phyloP scores from a whole-genome alignment of 2,888 invertebrate genomes.

The Drosophila meridionalis region DNA sequence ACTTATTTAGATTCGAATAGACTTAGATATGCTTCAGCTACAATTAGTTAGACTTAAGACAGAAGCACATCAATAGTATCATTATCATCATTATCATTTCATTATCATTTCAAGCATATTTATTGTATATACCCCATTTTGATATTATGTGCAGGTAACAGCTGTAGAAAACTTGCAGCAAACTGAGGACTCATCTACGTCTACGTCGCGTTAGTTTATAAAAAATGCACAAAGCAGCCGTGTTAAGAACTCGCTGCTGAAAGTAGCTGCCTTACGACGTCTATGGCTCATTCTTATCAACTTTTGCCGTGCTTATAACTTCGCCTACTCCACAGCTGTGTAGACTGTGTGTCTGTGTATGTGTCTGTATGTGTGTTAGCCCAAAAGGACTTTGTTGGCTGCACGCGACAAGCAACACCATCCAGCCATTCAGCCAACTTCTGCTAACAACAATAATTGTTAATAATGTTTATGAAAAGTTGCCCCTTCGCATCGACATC shows the following conservation, averaged over 20 bases:
- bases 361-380: slow-evolving; percentile 24
- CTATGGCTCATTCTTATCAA: slow-evolving; percentile 79
- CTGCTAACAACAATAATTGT: slow-evolving; percentile 79
- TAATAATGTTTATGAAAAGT: slow-evolving; percentile 83
- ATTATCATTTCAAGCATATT: too few species aligned
- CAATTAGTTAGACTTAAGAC: too few species aligned
- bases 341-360: slow-evolving; percentile 8
- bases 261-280: slow-evolving; percentile 77
- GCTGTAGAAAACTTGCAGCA: slow-evolving; percentile 35
- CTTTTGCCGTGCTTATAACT: slow-evolving; percentile 77
- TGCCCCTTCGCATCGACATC: slow-evolving; percentile 51
- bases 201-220: slow-evolving; percentile 66
- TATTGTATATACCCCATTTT: neutral
- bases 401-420: slow-evolving; percentile 73
- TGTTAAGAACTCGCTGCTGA: slow-evolving; percentile 66
- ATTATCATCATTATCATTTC: too few species aligned
- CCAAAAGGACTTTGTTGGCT: slow-evolving; percentile 63
- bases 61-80: too few species aligned
- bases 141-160: slow-evolving; percentile 9
- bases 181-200: slow-evolving; percentile 35
- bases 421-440: slow-evolving; percentile 63
- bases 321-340: slow-evolving; percentile 31
- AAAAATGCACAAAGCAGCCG: slow-evolving; percentile 78
- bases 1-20: neutral
- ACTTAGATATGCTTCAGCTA: neutral